Base-by-base conservation (phyloP, 2,888 invertebrate species). In the Mantis religiosa region DNA sequence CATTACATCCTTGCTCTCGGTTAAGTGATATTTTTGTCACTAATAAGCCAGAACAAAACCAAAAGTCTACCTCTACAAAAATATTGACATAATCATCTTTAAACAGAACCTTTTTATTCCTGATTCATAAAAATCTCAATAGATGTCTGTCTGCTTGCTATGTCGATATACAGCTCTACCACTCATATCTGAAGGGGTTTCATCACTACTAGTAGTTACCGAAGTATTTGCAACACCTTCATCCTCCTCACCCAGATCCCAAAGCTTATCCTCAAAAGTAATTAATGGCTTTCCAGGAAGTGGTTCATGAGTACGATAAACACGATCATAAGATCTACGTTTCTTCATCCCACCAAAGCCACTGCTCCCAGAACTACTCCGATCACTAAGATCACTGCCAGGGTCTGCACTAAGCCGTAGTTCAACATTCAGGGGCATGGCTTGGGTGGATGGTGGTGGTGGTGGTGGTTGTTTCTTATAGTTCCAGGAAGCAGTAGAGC, bases 241-340 rank as follows among this genome's bases (percentile, higher is more conserved):
- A 91, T 94, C 95, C 92, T 96, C 96, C 91, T 95, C 95, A 90
- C 96, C 96, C 88, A 97, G 93, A 92, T 97, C 97, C 96, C 96
- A 97, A 90, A 95, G 95, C 93, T 97, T 97, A 91, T 96, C 96
- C 91, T 97, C 97, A 93, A 97, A 97, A 90, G 97, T 97, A 91
- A 96, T 95, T 90, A 96, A 94, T 83, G 98, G 97, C 92, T 96
- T 95, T 91, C 95, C 95, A 0, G 95, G 94, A 91, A 98, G 93
- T 88, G 98, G 98, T 93, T 98, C 98, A 92, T 97, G 94, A 15
- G 98, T 98, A 91, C 96, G 95, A 93, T 98, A 98, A 88, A 96
- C 96, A 93, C 95, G 96, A 92, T 98, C 98, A 93, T 97, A 98
- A 91, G 94, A 95, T 91, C 96, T 94, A 91, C 96, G 95, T 93